Evolutionary conservation across 2,797 vertebrate species (phyloP).

Genomic region (Delichon dasypus): DNA sequence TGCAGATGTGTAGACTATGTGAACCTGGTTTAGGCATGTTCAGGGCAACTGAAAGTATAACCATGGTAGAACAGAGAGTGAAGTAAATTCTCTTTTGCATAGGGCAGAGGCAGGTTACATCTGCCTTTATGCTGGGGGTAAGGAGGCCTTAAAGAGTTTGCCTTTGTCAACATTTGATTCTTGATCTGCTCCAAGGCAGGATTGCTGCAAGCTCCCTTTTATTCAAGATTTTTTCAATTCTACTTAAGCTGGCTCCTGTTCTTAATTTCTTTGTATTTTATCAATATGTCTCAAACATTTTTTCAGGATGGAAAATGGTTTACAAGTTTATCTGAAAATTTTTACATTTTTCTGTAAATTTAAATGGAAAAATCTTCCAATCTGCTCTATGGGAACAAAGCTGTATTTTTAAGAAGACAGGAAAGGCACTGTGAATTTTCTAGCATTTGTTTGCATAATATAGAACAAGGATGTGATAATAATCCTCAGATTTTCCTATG

Average conservation of each 20-base stretch:
- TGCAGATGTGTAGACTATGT: not conserved
- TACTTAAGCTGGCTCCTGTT: not conserved
- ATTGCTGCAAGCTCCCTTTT: not conserved
- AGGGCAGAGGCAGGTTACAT: not conserved
- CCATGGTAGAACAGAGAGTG: fast-evolving
- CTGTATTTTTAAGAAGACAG: not conserved
- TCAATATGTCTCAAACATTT: not conserved
- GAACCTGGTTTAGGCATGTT: not conserved
- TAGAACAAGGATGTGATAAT: not conserved
- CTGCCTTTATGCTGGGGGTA: not conserved
- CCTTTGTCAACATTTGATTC: not conserved
- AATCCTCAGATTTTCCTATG: not conserved
- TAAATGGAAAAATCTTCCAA: not conserved
- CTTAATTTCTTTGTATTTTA: not conserved
- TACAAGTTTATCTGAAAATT: not conserved
- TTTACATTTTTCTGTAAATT: not conserved
- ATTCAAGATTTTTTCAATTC: not conserved
- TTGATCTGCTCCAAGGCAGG: not conserved
- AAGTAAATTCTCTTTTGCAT: not conserved
- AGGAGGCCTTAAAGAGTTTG: not conserved
- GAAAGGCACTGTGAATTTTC: not conserved
- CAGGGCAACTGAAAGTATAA: not conserved
- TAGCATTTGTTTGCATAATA: not conserved
- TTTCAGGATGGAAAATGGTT: not conserved
- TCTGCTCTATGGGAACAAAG: not conserved